Evolutionary conservation across 2,113 vertebrate species (phyloP).

Genomic region (Tretioscincus oriximinensis): DNA sequence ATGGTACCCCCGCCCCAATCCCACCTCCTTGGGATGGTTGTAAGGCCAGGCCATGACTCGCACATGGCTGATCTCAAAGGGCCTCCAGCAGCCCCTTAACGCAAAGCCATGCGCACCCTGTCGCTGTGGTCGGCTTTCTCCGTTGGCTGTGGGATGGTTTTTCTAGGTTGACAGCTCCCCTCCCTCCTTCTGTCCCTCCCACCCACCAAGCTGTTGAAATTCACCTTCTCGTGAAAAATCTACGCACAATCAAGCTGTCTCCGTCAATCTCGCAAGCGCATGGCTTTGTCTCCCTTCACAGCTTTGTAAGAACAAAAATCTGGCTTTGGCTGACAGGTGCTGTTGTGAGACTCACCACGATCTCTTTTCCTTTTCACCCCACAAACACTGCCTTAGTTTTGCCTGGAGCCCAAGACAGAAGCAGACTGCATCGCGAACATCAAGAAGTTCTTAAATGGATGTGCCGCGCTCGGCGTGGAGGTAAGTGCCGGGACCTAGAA

Average conservation of each 20-base stretch:
- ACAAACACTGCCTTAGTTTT: conserved; percentile 79
- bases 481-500: conserved; percentile 71
- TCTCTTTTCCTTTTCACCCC: conserved; percentile 39
- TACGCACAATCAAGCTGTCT: conserved; percentile 51
- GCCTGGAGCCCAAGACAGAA: conserved; percentile 87
- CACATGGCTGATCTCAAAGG: background rate
- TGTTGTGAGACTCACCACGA: background rate
- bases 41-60: background rate
- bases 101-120: conserved; percentile 58
- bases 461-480: conserved; percentile 85
- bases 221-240: background rate
- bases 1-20: too few species aligned
- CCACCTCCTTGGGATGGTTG: background rate
- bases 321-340: background rate
- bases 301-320: conserved; percentile 14
- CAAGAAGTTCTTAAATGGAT: conserved; percentile 90
- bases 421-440: conserved; percentile 87
- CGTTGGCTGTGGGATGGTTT: conserved; percentile 63
- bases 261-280: conserved; percentile 48
- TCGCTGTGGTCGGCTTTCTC: conserved; percentile 69
- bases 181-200: background rate
- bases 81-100: conserved; percentile 47
- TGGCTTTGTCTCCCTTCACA: conserved; percentile 52
- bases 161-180: conserved; percentile 68
- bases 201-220: conserved; percentile 38